Percentiles rank a stretch among this genome's conserved stretches.
phyloP scores from a whole-genome alignment of 2,888 invertebrate genomes.

The Eupsilia transversa region DNA sequence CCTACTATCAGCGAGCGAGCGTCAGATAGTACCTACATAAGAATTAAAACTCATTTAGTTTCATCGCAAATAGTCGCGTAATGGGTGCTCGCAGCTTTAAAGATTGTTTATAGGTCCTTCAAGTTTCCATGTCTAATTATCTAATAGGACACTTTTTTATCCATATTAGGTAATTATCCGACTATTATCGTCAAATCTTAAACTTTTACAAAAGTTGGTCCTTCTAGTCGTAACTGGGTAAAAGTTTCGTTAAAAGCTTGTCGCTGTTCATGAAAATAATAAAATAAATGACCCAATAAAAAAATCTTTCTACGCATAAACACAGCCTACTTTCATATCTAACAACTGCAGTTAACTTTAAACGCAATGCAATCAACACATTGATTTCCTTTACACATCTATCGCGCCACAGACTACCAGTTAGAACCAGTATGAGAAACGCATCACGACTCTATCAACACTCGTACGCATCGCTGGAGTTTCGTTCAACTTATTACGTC shows the following conservation, averaged over 20 bases:
- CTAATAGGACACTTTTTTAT: no score
- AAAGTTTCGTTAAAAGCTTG: not conserved
- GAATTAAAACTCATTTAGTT: not conserved
- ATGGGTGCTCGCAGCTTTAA: not conserved
- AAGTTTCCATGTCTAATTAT: no score
- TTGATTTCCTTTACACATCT: conserved; percentile 57
- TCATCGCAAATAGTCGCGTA: not conserved
- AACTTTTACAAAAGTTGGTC: not conserved
- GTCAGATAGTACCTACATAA: no score
- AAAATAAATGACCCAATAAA: not conserved
- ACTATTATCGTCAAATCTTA: no score
- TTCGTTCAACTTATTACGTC: conserved; percentile 77
- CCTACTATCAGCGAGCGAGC: no score
- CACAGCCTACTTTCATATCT: conserved; percentile 38
- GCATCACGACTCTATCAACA: conserved; percentile 62
- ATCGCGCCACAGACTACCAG: conserved; percentile 47
- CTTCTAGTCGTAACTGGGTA: not conserved
- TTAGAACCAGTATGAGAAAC: conserved; percentile 46
- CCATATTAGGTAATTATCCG: no score
- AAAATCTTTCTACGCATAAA: conserved; percentile 17
- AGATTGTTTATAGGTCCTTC: not conserved
- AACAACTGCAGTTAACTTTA: conserved; percentile 39
- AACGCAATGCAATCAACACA: conserved; percentile 51
- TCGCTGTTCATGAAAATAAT: not conserved
- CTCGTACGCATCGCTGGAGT: conserved; percentile 63